Evolutionary conservation across 2,888 invertebrate species (phyloP).

Genomic region (Coecobrya sp.): DNA sequence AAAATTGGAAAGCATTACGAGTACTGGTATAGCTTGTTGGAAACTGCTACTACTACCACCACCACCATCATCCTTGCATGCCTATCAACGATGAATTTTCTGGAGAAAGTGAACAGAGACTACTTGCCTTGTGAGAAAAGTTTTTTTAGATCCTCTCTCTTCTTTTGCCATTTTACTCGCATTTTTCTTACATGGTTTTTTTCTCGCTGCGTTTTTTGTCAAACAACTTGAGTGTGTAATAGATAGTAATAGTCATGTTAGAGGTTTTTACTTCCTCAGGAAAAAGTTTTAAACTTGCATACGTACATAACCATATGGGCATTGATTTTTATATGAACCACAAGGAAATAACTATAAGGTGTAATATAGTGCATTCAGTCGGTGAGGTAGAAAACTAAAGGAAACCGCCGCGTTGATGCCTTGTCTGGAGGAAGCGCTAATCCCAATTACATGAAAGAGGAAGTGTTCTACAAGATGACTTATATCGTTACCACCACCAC

Average conservation of each 20-base stretch:
- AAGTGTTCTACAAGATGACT: constrained; percentile 43
- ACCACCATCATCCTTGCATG: not conserved
- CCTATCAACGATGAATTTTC: constrained; percentile 1
- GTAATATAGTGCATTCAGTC: not conserved
- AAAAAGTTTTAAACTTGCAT: constrained; percentile 49
- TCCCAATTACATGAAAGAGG: constrained; percentile 72
- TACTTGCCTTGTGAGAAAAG: constrained; percentile 42
- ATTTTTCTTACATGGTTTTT: not conserved
- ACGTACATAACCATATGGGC: not conserved
- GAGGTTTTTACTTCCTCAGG: constrained; percentile 13
- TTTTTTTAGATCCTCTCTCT: not conserved
- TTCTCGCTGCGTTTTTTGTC: constrained; percentile 23
- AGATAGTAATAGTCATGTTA: constrained; percentile 18
- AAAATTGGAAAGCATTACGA: constrained; percentile 2
- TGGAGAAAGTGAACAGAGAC: not conserved
- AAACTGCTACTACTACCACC: not conserved
- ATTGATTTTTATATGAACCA: constrained; percentile 39
- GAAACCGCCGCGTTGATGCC: constrained; percentile 1
- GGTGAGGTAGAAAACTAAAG: not conserved
- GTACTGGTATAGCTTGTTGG: not conserved
- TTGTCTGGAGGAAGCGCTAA: constrained; percentile 60
- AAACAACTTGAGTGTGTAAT: constrained; percentile 57
- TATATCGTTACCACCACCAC: not conserved
- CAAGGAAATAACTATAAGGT: not conserved
- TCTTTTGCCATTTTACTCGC: constrained; percentile 49